A percentile compares a stretch with the other conserved stretches of the same genome.
These are phyloP conservation scores for Drosophila austrosaltans DNA, from an alignment of 2,888 invertebrate species.

Conservation along the genomic window DNA sequence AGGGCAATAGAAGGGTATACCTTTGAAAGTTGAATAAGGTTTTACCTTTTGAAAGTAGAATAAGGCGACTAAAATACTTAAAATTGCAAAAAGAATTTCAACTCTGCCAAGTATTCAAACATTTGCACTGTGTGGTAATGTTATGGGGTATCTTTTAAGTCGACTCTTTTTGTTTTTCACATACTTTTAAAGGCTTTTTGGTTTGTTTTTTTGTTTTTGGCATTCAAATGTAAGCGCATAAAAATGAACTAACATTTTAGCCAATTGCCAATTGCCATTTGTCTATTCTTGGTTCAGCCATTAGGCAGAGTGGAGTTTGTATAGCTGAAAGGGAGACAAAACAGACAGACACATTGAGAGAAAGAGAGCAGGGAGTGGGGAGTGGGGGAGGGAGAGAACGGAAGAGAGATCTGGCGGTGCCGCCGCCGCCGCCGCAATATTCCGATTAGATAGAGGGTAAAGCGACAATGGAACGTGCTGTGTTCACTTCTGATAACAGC, in stretches of 20 bases:
- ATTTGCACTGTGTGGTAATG: too few species aligned
- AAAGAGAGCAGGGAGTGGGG: slow-evolving; percentile 6
- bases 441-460: slow-evolving; percentile 63
- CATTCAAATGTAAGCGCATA: slow-evolving; percentile 19
- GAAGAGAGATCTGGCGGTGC: slow-evolving; percentile 26
- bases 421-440: slow-evolving; percentile 23
- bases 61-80: too few species aligned
- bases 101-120: too few species aligned
- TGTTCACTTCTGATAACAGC: slow-evolving; percentile 67
- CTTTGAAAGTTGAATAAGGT: too few species aligned
- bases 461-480: slow-evolving; percentile 75
- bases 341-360: slow-evolving; percentile 22
- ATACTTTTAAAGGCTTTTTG: slow-evolving; percentile 1
- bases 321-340: slow-evolving; percentile 2
- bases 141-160: background rate
- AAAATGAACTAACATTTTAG: slow-evolving; percentile 26
- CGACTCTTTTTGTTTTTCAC: slow-evolving; percentile 3
- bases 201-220: background rate
- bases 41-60: too few species aligned
- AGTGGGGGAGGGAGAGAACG: background rate
- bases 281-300: slow-evolving; percentile 19
- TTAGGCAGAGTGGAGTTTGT: slow-evolving; percentile 17
- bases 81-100: too few species aligned
- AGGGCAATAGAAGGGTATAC: too few species aligned
- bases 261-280: slow-evolving; percentile 23